Percentiles rank a stretch among this genome's conserved stretches.
Evolutionary conservation across 2,888 invertebrate genomes (phyloP).

Genomic region (Eupithecia inturbata): DNA sequence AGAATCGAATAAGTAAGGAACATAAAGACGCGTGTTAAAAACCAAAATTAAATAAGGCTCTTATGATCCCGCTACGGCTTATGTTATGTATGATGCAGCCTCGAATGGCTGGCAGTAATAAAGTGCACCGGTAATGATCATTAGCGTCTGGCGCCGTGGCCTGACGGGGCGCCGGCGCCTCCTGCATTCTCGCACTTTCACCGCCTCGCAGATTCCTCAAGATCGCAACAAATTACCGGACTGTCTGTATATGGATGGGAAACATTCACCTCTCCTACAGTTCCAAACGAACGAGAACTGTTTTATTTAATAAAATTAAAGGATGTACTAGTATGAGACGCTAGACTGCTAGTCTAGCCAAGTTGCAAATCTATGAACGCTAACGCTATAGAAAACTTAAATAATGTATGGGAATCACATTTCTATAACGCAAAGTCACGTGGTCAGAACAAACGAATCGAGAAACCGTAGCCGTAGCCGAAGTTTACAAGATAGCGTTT

Average conservation of each 20-base stretch:
- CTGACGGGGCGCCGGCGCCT: slow-evolving; percentile 38
- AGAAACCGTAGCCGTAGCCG: too few relatives aligned
- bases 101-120: slow-evolving; percentile 43
- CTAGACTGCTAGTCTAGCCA: too few relatives aligned
- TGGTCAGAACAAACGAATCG: too few relatives aligned
- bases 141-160: slow-evolving; percentile 51
- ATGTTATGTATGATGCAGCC: not conserved
- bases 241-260: not conserved
- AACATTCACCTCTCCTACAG: not conserved
- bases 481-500: too few relatives aligned
- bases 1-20: not conserved
- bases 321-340: not conserved
- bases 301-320: not conserved
- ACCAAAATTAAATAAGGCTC: not conserved
- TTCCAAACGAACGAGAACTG: not conserved
- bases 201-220: slow-evolving; percentile 53
- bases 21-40: not conserved
- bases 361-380: too few relatives aligned
- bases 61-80: not conserved
- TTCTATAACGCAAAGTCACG: too few relatives aligned
- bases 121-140: slow-evolving; percentile 55
- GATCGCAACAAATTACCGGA: slow-evolving; percentile 33
- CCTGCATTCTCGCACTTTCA: slow-evolving; percentile 75
- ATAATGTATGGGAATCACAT: too few relatives aligned
- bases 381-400: too few relatives aligned